These are phyloP conservation scores for Bilobella aurantiaca DNA, from an alignment of 1,140 invertebrate genomes.

Conservation along the genomic window DNA sequence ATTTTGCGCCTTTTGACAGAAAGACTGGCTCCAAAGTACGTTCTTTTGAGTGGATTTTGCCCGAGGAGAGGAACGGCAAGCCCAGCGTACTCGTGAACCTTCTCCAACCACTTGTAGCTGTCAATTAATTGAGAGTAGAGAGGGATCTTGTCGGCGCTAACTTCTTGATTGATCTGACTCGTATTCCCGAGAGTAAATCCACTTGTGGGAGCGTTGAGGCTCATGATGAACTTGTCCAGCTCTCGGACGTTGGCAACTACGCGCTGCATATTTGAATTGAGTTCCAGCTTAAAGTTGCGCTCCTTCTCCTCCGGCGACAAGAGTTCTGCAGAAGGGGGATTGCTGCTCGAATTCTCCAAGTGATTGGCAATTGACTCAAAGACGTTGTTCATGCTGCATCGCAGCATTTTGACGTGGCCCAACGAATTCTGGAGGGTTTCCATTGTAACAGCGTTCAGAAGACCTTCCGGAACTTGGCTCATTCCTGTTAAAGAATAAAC, in stretches of 20 bases:
- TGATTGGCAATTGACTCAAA: slow-evolving; percentile 6
- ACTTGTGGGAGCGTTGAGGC: slow-evolving; percentile 57
- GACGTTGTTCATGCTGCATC: background rate
- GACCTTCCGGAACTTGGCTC: slow-evolving; percentile 15
- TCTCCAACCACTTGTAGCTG: slow-evolving; percentile 85
- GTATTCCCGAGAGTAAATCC: slow-evolving; percentile 73
- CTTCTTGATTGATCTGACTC: slow-evolving; percentile 70
- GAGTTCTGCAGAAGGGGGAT: background rate
- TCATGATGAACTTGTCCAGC: slow-evolving; percentile 61
- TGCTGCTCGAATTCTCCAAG: background rate
- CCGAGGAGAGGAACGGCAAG: slow-evolving; percentile 61
- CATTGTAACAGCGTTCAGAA: background rate
- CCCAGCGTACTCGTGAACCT: slow-evolving; percentile 67
- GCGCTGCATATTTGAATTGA: slow-evolving; percentile 5
- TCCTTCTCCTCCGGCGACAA: slow-evolving; percentile 7
- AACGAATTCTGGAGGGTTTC: background rate
- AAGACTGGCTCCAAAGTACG: slow-evolving; percentile 48
- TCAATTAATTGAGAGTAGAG: slow-evolving; percentile 74
- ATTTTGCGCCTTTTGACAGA: slow-evolving; percentile 64
- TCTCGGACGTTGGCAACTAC: slow-evolving; percentile 47
- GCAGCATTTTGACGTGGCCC: slow-evolving; percentile 2
- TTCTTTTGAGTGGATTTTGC: slow-evolving; percentile 72
- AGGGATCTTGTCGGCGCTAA: slow-evolving; percentile 70
- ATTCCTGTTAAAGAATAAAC: no score
- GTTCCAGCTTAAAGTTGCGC: background rate